Conservation (phyloP, 2,888 invertebrate species). For the Rotaria sp. region DNA sequence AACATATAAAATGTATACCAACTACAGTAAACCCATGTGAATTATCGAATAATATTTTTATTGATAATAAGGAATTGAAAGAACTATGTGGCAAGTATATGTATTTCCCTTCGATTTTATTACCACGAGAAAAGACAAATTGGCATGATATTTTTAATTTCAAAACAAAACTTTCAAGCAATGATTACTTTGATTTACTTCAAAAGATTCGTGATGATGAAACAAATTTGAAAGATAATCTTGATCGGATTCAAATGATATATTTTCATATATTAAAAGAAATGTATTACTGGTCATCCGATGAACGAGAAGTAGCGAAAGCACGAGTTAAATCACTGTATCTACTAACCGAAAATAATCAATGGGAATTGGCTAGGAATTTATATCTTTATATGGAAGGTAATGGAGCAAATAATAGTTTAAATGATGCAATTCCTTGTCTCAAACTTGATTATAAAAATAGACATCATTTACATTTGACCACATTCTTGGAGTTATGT, state of each 20-base stretch:
- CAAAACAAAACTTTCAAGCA: background rate
- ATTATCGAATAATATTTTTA: background rate
- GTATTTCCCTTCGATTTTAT: background rate
- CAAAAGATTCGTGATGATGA: background rate
- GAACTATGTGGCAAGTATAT: background rate
- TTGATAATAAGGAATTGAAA: background rate
- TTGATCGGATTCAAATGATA: background rate
- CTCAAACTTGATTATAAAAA: background rate
- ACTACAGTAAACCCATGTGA: background rate
- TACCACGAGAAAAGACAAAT: background rate
- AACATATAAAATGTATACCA: background rate
- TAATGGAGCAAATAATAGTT: background rate
- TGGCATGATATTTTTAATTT: background rate
- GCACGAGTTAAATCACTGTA: background rate
- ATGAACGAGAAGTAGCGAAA: background rate
- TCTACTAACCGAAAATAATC: constrained; percentile 1
- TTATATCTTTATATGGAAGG: background rate
- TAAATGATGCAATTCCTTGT: constrained; percentile 11
- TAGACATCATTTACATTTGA: background rate
- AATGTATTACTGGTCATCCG: background rate
- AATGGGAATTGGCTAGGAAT: background rate
- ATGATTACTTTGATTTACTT: background rate
- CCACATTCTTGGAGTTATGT: background rate
- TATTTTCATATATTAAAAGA: constrained; percentile 13
- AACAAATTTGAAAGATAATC: background rate